These are phyloP conservation scores for Amblyteles armatorius DNA, from an alignment of 2,888 invertebrate species.

Conservation along the genomic window DNA sequence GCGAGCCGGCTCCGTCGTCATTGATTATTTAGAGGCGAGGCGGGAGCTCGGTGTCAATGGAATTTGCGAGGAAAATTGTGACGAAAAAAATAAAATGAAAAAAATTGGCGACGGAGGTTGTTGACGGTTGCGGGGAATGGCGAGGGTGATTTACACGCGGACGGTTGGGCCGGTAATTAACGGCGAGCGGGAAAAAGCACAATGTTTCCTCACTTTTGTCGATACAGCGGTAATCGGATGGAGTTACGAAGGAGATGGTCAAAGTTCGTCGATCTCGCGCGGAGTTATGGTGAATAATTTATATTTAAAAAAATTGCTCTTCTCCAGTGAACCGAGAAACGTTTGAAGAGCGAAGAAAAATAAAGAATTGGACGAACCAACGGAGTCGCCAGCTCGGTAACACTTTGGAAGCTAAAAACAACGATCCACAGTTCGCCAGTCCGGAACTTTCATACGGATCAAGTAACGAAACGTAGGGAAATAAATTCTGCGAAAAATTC, in stretches of 20 bases:
- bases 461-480: neutral
- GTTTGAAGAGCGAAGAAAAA: neutral
- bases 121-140: neutral
- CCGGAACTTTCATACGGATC: neutral
- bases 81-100: neutral
- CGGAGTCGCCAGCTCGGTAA: no score
- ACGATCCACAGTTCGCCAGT: no score
- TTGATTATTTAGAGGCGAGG: constrained; percentile 1
- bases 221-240: neutral
- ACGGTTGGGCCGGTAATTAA: neutral
- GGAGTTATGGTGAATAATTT: neutral
- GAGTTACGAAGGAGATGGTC: neutral
- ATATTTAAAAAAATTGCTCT: neutral
- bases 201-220: neutral
- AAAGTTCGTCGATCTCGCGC: neutral
- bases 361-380: neutral
- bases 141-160: neutral
- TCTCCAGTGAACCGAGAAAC: neutral
- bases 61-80: neutral
- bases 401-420: no score
- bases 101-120: neutral
- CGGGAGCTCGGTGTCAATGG: no score
- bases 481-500: neutral
- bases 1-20: neutral
- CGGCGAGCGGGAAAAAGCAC: neutral